Percentiles rank a stretch among this genome's conserved stretches.
phyloP scores from a whole-genome alignment of 2,113 vertebrate species.

The Oncorhynchus tshawytscha region DNA sequence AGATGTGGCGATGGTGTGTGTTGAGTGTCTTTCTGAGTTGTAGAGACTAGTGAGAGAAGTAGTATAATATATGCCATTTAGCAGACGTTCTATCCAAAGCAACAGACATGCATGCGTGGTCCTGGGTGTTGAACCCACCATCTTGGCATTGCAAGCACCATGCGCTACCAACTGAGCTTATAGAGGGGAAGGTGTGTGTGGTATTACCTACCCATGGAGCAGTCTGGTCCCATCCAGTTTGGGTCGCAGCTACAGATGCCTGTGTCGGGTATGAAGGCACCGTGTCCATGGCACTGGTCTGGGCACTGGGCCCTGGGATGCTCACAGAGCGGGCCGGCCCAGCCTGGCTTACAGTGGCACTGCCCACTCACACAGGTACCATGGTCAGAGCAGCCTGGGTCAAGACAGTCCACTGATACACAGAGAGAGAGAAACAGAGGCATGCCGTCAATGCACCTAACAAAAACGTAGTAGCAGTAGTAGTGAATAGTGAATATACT shows the following conservation, averaged over 20 bases:
- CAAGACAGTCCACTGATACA: slow-evolving; percentile 74
- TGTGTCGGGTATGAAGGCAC: slow-evolving; percentile 80
- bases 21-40: too few species aligned
- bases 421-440: background rate
- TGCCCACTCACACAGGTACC: slow-evolving; percentile 84
- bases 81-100: too few species aligned
- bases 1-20: too few species aligned
- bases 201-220: slow-evolving; percentile 80
- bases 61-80: too few species aligned
- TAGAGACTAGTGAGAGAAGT: too few species aligned
- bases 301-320: slow-evolving; percentile 83
- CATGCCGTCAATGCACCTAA: background rate
- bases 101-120: too few species aligned
- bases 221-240: slow-evolving; percentile 90
- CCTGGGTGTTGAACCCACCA: too few species aligned
- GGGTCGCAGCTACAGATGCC: slow-evolving; percentile 87
- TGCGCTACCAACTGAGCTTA: too few species aligned
- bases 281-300: slow-evolving; percentile 86
- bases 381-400: slow-evolving; percentile 84
- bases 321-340: slow-evolving; percentile 83
- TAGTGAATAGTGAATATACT: too few species aligned
- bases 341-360: slow-evolving; percentile 85
- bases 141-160: too few species aligned
- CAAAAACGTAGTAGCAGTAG: too few species aligned
- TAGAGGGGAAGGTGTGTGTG: background rate